Evolutionary conservation across 2,113 vertebrate genomes (phyloP).

Genomic region (Jacana jacana): DNA sequence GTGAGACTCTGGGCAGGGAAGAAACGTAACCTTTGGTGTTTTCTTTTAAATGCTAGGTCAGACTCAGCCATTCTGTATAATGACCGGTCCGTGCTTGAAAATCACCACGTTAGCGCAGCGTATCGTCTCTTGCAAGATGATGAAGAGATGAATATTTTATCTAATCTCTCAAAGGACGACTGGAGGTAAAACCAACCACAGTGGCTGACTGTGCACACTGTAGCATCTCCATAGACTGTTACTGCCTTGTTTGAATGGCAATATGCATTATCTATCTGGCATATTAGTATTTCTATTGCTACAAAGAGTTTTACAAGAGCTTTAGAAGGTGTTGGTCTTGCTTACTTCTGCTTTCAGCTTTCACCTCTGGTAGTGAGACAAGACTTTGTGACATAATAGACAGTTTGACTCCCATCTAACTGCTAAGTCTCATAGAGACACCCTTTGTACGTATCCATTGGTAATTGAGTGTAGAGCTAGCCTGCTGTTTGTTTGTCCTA

Average conservation of each 20-base stretch:
- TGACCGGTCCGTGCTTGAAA: slow-evolving; percentile 91
- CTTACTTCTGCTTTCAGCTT: neutral
- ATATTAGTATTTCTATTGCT: neutral
- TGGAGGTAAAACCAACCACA: slow-evolving; percentile 84
- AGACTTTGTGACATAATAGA: neutral
- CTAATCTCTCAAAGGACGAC: slow-evolving; percentile 93
- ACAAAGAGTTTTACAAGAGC: neutral
- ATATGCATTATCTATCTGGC: neutral
- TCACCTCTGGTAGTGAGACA: neutral
- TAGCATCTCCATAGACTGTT: neutral
- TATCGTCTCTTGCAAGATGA: slow-evolving; percentile 92
- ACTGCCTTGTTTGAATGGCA: neutral
- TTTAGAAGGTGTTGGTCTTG: neutral
- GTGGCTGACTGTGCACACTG: neutral
- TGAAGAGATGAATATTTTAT: slow-evolving; percentile 92
- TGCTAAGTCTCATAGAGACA: neutral
- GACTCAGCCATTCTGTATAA: slow-evolving; percentile 93
- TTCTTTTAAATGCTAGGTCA: slow-evolving; percentile 78
- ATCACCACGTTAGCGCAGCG: slow-evolving; percentile 90
- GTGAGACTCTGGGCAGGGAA: neutral
- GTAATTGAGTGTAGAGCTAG: neutral
- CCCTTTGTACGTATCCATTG: neutral
- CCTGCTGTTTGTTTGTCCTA: neutral
- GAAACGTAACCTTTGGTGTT: neutral
- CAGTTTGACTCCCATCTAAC: neutral